Percentiles rank a stretch among this genome's conserved stretches.
Conservation (phyloP, 53 echinoderm and acorn worm species). For the Temnopleurus reevesii region DNA sequence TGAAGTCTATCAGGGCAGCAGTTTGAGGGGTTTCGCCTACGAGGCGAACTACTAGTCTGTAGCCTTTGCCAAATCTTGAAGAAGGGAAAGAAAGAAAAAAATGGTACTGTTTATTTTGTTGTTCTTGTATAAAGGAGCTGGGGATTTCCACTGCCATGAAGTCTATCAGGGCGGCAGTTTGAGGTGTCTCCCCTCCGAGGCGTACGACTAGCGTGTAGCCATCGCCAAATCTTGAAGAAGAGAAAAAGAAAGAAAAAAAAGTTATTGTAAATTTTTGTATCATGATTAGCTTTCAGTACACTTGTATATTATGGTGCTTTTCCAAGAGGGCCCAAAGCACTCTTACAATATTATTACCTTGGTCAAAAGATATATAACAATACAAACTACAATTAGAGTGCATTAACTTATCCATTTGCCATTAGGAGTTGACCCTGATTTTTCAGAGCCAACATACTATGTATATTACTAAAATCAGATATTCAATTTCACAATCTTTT, state of each 20-base stretch:
- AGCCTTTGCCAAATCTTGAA: slow-evolving; percentile 78
- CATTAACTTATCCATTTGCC: too few relatives aligned
- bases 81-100: neutral
- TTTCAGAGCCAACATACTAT: too few relatives aligned
- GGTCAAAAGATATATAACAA: too few relatives aligned
- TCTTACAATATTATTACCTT: too few relatives aligned
- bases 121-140: slow-evolving; percentile 63
- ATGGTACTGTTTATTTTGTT: slow-evolving; percentile 29
- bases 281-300: too few relatives aligned
- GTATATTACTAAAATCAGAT: too few relatives aligned
- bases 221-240: slow-evolving; percentile 70
- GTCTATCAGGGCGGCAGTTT: slow-evolving; percentile 60
- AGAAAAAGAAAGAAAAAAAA: neutral
- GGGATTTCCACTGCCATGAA: slow-evolving; percentile 76
- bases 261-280: too few relatives aligned
- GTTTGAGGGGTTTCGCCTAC: slow-evolving; percentile 72
- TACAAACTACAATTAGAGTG: too few relatives aligned
- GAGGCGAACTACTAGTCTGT: slow-evolving; percentile 79
- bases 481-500: too few relatives aligned
- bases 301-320: too few relatives aligned
- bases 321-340: too few relatives aligned
- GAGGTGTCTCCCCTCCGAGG: slow-evolving; percentile 74
- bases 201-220: slow-evolving; percentile 91
- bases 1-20: slow-evolving; percentile 67
- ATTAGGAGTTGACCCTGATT: too few relatives aligned